These are phyloP conservation scores for Protula sp. DNA, from an alignment of 2,888 invertebrate genomes.

Conservation along the genomic window DNA sequence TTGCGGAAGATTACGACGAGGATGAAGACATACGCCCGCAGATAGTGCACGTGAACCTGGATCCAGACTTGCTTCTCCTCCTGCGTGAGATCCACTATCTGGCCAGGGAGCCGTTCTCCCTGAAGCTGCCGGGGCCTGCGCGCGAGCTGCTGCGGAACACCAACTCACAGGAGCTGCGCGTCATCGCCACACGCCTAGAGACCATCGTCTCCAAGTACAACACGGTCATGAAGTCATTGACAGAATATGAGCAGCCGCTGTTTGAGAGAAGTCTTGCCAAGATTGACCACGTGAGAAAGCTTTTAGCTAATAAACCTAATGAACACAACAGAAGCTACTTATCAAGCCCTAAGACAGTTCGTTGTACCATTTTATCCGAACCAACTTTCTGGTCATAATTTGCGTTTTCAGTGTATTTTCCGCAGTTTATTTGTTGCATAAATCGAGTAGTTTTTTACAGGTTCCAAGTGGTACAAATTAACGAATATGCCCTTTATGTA, in stretches of 20 bases:
- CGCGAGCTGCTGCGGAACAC: slow-evolving; percentile 46
- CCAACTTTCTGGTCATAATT: no score
- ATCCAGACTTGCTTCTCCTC: slow-evolving; percentile 46
- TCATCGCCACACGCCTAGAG: slow-evolving; percentile 47
- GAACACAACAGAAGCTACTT: not conserved
- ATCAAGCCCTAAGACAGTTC: no score
- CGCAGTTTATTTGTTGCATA: no score
- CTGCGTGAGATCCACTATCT: slow-evolving; percentile 50
- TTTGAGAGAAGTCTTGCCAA: slow-evolving; percentile 49
- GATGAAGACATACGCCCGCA: slow-evolving; percentile 45
- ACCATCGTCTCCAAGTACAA: slow-evolving; percentile 52
- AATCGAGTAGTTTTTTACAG: no score
- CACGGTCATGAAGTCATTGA: slow-evolving; percentile 47
- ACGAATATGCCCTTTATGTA: no score
- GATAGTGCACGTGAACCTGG: slow-evolving; percentile 49
- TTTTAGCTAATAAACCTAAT: no score
- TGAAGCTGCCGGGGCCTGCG: slow-evolving; percentile 36
- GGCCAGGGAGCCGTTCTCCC: slow-evolving; percentile 44
- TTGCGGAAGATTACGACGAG: slow-evolving; percentile 49
- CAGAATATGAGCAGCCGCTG: slow-evolving; percentile 48
- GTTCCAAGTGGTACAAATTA: no score
- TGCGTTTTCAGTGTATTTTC: no score
- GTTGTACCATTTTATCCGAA: no score
- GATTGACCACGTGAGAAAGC: slow-evolving; percentile 47
- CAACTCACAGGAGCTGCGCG: slow-evolving; percentile 39